Evolutionary conservation across 2,113 vertebrate genomes (phyloP).

Genomic region (Guaruba guarouba): DNA sequence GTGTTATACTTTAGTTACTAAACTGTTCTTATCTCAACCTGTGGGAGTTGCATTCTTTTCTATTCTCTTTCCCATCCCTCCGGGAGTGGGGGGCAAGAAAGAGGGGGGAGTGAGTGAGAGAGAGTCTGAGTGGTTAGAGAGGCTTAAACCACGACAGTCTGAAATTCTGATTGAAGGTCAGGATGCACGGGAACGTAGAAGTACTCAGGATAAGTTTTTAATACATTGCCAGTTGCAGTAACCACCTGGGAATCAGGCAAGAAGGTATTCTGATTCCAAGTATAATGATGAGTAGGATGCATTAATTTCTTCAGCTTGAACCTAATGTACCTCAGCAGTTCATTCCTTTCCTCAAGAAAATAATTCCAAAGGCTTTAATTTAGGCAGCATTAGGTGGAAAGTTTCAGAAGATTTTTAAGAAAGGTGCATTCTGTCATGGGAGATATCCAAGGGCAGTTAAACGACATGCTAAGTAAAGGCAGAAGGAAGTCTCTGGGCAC

Average conservation of each 20-base stretch:
- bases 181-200: background rate
- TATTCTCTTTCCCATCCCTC: no score
- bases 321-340: background rate
- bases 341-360: background rate
- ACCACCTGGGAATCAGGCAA: background rate
- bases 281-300: background rate
- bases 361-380: background rate
- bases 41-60: no score
- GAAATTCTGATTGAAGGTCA: conserved; percentile 27
- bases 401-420: background rate
- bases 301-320: conserved; percentile 7
- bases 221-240: background rate
- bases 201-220: conserved; percentile 3
- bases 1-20: no score
- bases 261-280: background rate
- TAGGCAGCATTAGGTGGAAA: background rate
- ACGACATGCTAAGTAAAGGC: fast-evolving
- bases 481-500: background rate
- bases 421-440: fast-evolving
- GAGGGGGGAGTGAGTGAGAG: no score
- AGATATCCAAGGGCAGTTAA: background rate
- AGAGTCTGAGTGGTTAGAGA: no score
- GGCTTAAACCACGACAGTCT: background rate
- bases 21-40: no score
- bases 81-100: no score